These are phyloP conservation scores for Cladopsammia gracilis DNA, from an alignment of 64 coral and sea anemone species.

Conservation along the genomic window DNA sequence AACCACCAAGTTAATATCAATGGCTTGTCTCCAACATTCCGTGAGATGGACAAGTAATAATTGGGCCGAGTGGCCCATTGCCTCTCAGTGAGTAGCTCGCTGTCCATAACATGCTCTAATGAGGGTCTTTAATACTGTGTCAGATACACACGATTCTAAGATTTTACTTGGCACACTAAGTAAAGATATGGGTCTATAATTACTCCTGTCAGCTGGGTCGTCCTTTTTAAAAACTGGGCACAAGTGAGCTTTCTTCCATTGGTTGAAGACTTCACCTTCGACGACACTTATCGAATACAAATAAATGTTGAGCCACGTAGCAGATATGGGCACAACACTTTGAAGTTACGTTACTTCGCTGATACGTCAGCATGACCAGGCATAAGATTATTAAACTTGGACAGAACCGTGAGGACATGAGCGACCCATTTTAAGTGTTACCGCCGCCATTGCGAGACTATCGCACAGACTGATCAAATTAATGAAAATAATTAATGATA, in stretches of 20 bases:
- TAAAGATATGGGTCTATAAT: not conserved
- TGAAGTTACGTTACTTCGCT: too few species aligned
- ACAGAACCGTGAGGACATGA: too few species aligned
- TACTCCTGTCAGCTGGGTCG: not conserved
- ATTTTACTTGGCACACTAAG: constrained; percentile 10
- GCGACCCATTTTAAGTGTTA: too few species aligned
- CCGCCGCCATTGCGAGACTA: too few species aligned
- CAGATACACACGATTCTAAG: constrained; percentile 19
- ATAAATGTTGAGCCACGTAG: too few species aligned
- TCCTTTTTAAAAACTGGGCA: not conserved
- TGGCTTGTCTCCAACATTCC: not conserved
- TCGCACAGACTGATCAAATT: too few species aligned
- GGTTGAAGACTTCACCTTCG: not conserved
- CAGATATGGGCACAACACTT: too few species aligned
- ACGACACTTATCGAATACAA: not conserved
- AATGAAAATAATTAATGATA: too few species aligned
- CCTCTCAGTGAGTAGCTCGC: not conserved
- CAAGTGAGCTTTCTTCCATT: not conserved
- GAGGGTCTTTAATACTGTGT: not conserved
- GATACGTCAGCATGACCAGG: too few species aligned
- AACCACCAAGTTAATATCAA: not conserved
- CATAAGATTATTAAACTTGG: too few species aligned
- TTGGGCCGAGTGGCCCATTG: not conserved
- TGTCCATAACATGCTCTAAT: constrained; percentile 3
- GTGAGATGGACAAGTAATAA: not conserved